phyloP scores from a whole-genome alignment of 2,888 invertebrate genomes.

The Morpho achilles region DNA sequence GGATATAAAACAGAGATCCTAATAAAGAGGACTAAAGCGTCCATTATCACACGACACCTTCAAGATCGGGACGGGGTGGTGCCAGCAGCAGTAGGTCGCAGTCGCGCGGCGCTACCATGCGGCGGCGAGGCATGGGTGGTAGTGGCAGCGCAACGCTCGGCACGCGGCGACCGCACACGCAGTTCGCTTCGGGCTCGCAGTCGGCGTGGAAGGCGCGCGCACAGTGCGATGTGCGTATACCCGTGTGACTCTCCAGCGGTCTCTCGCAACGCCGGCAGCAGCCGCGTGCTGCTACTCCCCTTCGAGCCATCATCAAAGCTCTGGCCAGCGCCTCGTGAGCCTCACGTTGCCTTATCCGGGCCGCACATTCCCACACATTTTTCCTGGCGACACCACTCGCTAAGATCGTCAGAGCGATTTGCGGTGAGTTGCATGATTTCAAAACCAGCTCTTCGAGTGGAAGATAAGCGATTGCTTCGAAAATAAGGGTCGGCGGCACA shows the following conservation, averaged over 20 bases:
- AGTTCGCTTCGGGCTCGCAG: slow-evolving; percentile 45
- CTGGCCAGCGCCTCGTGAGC: slow-evolving; percentile 50
- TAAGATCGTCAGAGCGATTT: slow-evolving; percentile 42
- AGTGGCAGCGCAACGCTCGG: slow-evolving; percentile 32
- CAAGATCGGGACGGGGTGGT: slow-evolving; percentile 66
- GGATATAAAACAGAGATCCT: not conserved
- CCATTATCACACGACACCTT: slow-evolving; percentile 43
- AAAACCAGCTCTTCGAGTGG: slow-evolving; percentile 46
- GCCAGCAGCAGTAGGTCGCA: slow-evolving; percentile 50
- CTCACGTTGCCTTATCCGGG: slow-evolving; percentile 43
- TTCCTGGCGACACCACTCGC: slow-evolving; percentile 35
- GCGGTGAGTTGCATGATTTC: slow-evolving; percentile 40
- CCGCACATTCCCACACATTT: slow-evolving; percentile 41
- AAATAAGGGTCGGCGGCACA: slow-evolving; percentile 46
- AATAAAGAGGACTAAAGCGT: not conserved
- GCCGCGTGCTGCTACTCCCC: slow-evolving; percentile 53
- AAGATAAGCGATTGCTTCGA: slow-evolving; percentile 55
- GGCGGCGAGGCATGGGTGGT: slow-evolving; percentile 33
- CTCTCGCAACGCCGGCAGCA: slow-evolving; percentile 50
- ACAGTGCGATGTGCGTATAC: slow-evolving; percentile 55
- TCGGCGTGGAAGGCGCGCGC: slow-evolving; percentile 54
- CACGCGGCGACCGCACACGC: slow-evolving; percentile 52
- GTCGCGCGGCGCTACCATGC: slow-evolving; percentile 33
- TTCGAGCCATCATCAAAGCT: slow-evolving; percentile 47
- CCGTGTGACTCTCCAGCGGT: slow-evolving; percentile 35